Percentiles rank a stretch among this genome's conserved stretches.
These are phyloP conservation scores for Hedya salicella DNA, from an alignment of 2,888 invertebrate genomes.

Conservation along the genomic window DNA sequence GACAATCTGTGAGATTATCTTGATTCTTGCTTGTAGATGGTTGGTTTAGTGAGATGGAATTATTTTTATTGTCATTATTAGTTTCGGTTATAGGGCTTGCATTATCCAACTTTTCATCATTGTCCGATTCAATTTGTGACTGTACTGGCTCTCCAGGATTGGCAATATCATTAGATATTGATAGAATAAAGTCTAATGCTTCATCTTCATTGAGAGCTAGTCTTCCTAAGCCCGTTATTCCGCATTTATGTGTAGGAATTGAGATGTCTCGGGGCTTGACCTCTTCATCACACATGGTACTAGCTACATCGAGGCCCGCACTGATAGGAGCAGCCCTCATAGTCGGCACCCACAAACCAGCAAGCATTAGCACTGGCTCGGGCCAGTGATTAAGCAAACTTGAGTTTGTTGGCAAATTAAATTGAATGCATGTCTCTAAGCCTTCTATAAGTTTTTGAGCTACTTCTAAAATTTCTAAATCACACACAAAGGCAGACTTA, in stretches of 20 bases:
- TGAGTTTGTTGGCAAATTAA: slow-evolving; percentile 92
- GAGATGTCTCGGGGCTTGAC: slow-evolving; percentile 70
- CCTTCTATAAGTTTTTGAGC: slow-evolving; percentile 91
- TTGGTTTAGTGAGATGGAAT: slow-evolving; percentile 58
- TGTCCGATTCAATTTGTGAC: slow-evolving; percentile 47
- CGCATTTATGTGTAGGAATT: slow-evolving; percentile 67
- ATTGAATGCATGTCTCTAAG: slow-evolving; percentile 89
- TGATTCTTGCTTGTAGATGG: slow-evolving; percentile 67
- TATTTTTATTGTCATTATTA: slow-evolving; percentile 44
- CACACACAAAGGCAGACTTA: slow-evolving; percentile 92
- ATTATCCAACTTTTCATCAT: slow-evolving; percentile 47
- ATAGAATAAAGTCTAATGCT: slow-evolving; percentile 88
- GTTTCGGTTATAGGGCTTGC: slow-evolving; percentile 44
- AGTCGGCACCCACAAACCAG: slow-evolving; percentile 94
- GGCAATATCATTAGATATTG: slow-evolving; percentile 69
- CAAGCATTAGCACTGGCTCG: slow-evolving; percentile 91
- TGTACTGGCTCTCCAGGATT: slow-evolving; percentile 44
- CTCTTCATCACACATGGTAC: slow-evolving; percentile 83
- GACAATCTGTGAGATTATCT: slow-evolving; percentile 56
- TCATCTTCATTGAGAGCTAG: slow-evolving; percentile 88
- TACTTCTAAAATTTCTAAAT: slow-evolving; percentile 91
- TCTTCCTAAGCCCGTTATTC: slow-evolving; percentile 74
- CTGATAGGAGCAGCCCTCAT: slow-evolving; percentile 91
- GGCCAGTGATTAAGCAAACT: slow-evolving; percentile 96
- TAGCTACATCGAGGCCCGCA: slow-evolving; percentile 92